These are phyloP conservation scores for Planiliza haematocheilus DNA, from an alignment of 2,113 vertebrate species.

Conservation along the genomic window DNA sequence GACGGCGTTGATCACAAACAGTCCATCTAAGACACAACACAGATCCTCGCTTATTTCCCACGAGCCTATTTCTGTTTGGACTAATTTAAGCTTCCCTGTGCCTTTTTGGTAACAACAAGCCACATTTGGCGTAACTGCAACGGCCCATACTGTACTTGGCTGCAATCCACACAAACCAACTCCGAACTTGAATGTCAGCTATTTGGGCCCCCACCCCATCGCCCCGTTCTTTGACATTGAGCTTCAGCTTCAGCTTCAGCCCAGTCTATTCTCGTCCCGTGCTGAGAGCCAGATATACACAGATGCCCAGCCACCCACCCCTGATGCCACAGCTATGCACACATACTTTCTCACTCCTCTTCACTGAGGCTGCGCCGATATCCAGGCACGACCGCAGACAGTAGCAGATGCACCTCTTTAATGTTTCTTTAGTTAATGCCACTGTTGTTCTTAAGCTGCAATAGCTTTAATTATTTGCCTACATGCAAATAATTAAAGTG, in stretches of 20 bases:
- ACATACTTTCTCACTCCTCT: conserved; percentile 41
- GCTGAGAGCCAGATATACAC: conserved; percentile 70
- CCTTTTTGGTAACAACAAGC: conserved; percentile 3
- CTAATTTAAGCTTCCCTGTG: not conserved
- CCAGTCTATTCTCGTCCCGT: conserved; percentile 71
- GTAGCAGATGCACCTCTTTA: conserved; percentile 11
- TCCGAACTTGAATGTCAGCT: conserved; percentile 61
- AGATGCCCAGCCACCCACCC: conserved; percentile 57
- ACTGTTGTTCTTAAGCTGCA: not conserved
- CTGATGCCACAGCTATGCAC: conserved; percentile 44
- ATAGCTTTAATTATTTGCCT: no score
- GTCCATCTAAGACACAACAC: not conserved
- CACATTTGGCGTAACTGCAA: conserved; percentile 9
- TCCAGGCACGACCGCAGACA: conserved; percentile 11
- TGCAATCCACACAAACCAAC: conserved; percentile 14
- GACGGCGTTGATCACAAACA: not conserved
- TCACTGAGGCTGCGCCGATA: conserved; percentile 24
- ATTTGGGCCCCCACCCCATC: conserved; percentile 31
- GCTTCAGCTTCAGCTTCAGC: conserved; percentile 68
- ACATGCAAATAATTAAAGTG: not conserved
- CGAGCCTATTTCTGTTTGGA: not conserved
- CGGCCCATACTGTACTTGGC: conserved; percentile 16
- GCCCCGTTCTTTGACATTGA: conserved; percentile 66
- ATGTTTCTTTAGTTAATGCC: conserved; percentile 2
- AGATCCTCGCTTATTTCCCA: not conserved